These are phyloP conservation scores for Thaleichthys pacificus DNA, from an alignment of 2,797 vertebrate genomes.

Conservation along the genomic window DNA sequence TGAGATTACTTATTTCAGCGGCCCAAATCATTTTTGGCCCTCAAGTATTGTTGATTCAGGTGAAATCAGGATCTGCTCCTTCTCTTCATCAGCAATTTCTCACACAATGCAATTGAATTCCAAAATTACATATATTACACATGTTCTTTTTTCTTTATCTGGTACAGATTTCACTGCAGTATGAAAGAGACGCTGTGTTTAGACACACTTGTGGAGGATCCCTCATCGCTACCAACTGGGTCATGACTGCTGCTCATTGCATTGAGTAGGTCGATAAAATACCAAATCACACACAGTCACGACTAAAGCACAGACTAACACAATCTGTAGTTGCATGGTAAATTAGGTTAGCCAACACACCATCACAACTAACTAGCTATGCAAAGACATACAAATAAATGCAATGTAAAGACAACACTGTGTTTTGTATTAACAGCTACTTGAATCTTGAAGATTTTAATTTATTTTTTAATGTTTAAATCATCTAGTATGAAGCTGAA, in stretches of 20 bases:
- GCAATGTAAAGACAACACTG: not conserved
- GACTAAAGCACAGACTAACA: not conserved
- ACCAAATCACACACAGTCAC: not conserved
- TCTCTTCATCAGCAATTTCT: no score
- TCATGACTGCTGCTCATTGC: slow-evolving; percentile 46
- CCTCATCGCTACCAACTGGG: slow-evolving; percentile 43
- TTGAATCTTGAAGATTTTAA: no score
- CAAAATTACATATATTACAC: not conserved
- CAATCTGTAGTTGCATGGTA: not conserved
- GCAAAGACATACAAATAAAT: no score
- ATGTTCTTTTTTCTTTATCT: not conserved
- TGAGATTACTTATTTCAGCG: no score
- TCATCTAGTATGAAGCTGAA: slow-evolving; percentile 24
- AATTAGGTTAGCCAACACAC: not conserved
- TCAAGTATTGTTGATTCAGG: no score
- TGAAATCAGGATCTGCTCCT: no score
- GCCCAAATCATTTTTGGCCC: no score
- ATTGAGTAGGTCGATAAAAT: slow-evolving; percentile 26
- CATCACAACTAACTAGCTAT: not conserved
- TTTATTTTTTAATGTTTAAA: not conserved
- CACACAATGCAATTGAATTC: no score
- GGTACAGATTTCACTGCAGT: slow-evolving; percentile 41
- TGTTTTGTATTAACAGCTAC: no score
- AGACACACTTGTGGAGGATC: slow-evolving; percentile 45
- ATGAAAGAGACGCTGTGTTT: slow-evolving; percentile 25